Conservation (phyloP, 2,888 invertebrate species). For the Rhabditoides inermis region DNA sequence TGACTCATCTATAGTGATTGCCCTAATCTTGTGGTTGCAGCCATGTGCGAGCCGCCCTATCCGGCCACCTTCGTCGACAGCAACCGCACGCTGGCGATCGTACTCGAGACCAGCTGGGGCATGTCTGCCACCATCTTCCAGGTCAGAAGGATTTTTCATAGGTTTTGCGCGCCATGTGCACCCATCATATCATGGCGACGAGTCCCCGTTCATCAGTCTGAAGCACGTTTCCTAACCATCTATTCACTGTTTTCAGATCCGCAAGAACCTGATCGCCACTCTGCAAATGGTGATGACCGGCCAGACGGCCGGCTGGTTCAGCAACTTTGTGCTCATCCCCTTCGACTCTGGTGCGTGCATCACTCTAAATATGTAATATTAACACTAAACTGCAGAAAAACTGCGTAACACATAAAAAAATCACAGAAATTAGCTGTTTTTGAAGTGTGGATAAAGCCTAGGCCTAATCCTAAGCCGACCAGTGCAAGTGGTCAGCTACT, state of each 20-base stretch:
- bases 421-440: too few relatives aligned
- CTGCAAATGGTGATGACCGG: slow-evolving; percentile 21
- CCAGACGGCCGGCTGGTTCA: slow-evolving; percentile 33
- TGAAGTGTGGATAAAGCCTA: too few relatives aligned
- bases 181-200: background rate
- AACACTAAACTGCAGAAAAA: too few relatives aligned
- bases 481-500: too few relatives aligned
- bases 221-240: background rate
- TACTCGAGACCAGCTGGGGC: slow-evolving; percentile 35
- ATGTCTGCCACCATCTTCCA: slow-evolving; percentile 28
- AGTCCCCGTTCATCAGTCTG: background rate
- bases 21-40: too few relatives aligned
- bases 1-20: background rate
- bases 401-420: too few relatives aligned
- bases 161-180: too few relatives aligned
- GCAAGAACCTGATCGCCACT: slow-evolving; percentile 17
- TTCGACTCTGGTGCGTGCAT: slow-evolving; percentile 34
- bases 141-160: slow-evolving; percentile 22
- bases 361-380: background rate
- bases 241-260: background rate
- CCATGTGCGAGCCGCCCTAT: slow-evolving; percentile 35
- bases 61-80: slow-evolving; percentile 28
- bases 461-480: too few relatives aligned
- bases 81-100: slow-evolving; percentile 32
- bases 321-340: slow-evolving; percentile 34